Evolutionary conservation across 2,113 vertebrate species (phyloP).

Genomic region (Rallus limicola): DNA sequence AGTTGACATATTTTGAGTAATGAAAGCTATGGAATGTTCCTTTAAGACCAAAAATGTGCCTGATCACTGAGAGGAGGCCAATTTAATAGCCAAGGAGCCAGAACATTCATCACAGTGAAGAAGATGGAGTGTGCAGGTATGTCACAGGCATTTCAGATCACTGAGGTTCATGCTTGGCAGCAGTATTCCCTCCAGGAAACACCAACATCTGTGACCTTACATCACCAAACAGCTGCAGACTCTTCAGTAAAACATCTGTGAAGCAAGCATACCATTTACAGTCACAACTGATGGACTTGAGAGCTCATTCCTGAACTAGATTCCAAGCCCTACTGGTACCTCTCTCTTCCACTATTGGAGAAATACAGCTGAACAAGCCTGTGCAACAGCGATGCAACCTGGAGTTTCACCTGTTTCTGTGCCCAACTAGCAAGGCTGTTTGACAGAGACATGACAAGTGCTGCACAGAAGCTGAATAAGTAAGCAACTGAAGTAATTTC

Average conservation of each 20-base stretch:
- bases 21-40: background rate
- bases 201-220: constrained; percentile 23
- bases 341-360: background rate
- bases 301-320: background rate
- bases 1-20: background rate
- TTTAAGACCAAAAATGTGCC: background rate
- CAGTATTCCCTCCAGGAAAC: background rate
- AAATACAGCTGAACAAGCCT: background rate
- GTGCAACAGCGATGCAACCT: fast-evolving
- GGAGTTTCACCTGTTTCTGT: background rate
- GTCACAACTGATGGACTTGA: fast-evolving
- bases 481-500: background rate
- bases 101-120: background rate
- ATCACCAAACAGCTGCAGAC: constrained; percentile 4
- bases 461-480: background rate
- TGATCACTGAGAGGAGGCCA: background rate
- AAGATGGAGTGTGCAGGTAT: background rate
- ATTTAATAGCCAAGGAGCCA: background rate
- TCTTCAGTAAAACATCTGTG: constrained; percentile 16
- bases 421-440: background rate
- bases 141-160: background rate
- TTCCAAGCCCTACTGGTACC: background rate
- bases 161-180: background rate
- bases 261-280: background rate
- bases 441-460: background rate